Conservation (phyloP, 2,113 vertebrate genomes). For the Eurypyga helias region DNA sequence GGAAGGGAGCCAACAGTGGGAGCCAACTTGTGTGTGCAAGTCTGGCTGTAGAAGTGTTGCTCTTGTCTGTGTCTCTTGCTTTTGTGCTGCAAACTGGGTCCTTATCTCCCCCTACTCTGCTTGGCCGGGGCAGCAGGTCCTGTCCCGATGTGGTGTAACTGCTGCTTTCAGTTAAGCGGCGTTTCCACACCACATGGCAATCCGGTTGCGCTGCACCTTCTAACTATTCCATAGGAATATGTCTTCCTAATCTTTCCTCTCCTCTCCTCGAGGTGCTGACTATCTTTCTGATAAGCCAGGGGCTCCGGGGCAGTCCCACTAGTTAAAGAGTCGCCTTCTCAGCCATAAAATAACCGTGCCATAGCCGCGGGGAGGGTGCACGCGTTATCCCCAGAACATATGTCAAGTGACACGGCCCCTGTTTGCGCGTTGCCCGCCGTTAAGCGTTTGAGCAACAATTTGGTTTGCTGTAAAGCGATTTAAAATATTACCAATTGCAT, state of each 20-base stretch:
- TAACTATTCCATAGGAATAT: background rate
- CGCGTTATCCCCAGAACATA: background rate
- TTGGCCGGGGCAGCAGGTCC: background rate
- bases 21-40: rapidly evolving
- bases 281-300: background rate
- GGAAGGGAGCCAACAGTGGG: background rate
- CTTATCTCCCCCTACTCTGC: rapidly evolving
- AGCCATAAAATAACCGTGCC: rapidly evolving
- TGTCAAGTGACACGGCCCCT: background rate
- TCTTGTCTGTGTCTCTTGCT: background rate
- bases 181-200: rapidly evolving
- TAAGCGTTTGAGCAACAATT: background rate
- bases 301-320: background rate
- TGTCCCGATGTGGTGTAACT: background rate
- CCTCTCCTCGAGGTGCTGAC: background rate
- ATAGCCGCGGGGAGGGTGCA: background rate
- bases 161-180: background rate
- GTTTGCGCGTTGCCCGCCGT: background rate
- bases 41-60: background rate
- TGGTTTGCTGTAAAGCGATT: background rate
- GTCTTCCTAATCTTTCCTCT: background rate
- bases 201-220: background rate
- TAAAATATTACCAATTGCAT: background rate
- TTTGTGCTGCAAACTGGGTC: background rate
- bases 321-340: background rate